A percentile compares a stretch with the other conserved stretches of the same genome.
Evolutionary conservation across 1,140 invertebrate species (phyloP).

Genomic region (Orius insidiosus): DNA sequence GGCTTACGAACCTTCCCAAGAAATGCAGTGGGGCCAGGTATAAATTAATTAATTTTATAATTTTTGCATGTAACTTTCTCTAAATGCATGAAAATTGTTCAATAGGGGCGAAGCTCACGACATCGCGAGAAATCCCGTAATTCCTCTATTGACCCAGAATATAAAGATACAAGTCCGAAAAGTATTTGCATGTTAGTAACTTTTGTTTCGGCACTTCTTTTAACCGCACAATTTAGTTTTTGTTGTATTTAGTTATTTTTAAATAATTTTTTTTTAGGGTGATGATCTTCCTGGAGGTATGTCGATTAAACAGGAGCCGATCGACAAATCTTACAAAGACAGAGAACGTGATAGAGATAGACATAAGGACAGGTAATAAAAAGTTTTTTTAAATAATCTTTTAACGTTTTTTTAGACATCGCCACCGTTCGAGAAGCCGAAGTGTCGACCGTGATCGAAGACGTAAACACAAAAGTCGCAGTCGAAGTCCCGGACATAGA

Average conservation of each 20-base stretch:
- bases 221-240: neutral
- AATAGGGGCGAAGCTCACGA: slow-evolving; percentile 4
- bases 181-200: slow-evolving; percentile 1
- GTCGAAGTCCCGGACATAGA: slow-evolving; percentile 20
- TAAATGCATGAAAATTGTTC: neutral
- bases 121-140: slow-evolving; percentile 3
- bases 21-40: slow-evolving; percentile 41
- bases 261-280: neutral
- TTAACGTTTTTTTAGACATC: slow-evolving; percentile 15
- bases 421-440: slow-evolving; percentile 20
- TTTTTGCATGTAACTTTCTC: slow-evolving; percentile 1
- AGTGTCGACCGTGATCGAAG: slow-evolving; percentile 20
- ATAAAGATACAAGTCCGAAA: neutral
- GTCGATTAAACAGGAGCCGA: slow-evolving; percentile 17
- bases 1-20: slow-evolving; percentile 52
- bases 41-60: slow-evolving; percentile 4
- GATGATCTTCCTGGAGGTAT: slow-evolving; percentile 11
- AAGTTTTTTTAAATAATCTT: slow-evolving; percentile 3
- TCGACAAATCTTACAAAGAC: slow-evolving; percentile 13
- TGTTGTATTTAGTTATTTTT: neutral
- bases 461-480: slow-evolving; percentile 22
- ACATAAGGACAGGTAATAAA: slow-evolving; percentile 18
- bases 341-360: slow-evolving; percentile 17
- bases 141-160: neutral
- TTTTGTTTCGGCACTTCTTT: neutral